Evolutionary conservation across 2,888 invertebrate species (phyloP), one percentile per base, ranked within the genome.

Genomic region (Theretra japonica): DNA sequence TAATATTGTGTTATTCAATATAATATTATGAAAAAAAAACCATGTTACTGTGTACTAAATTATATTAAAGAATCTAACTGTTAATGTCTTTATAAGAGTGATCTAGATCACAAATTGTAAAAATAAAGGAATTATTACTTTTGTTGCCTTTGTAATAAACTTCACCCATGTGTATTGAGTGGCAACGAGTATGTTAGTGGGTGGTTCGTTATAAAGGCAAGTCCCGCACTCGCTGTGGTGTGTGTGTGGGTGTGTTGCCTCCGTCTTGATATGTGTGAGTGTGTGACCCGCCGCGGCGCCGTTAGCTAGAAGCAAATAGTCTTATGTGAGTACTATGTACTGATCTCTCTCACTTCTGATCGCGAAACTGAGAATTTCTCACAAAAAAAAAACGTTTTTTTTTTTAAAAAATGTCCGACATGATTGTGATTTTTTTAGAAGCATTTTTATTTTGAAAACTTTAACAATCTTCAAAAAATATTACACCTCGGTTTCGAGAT

Each of bases 1-100:
- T 89, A 83, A 84, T 79, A 76, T 83, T 83, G 88, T 90, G 88
- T 89, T 84, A 85, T 80, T 84, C 76, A 77, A 80, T 74, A 74
- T 53, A 60, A 81, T 79, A 78, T 76, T 81, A 82, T 79, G 81
- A 81, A 79, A 80, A 74, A 75, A 77, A 82, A 76, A 78, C 73
- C 75, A 77, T 81, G 82, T 82, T 82, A 82, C 77, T 72, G 74
- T 72, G 77, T 75, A 75, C 73, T 82, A 91, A 82, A 86, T 84
- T 84, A 88, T 82, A 87, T 84, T 85, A 82, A 76, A 78, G 84
- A 85, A 90, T 90, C 92, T 93, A 93, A 86, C 86, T 91, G 92
- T 93, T 94, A 94, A 94, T 94, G 94, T 94, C 94, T 94, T 94
- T 94, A 93, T 92, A 90, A 86, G 86, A 87, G 94, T 93, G 93